A percentile compares a stretch with the other conserved stretches of the same genome.
phyloP scores from a whole-genome alignment of 2,113 vertebrate genomes.

The Theristicus caerulescens region DNA sequence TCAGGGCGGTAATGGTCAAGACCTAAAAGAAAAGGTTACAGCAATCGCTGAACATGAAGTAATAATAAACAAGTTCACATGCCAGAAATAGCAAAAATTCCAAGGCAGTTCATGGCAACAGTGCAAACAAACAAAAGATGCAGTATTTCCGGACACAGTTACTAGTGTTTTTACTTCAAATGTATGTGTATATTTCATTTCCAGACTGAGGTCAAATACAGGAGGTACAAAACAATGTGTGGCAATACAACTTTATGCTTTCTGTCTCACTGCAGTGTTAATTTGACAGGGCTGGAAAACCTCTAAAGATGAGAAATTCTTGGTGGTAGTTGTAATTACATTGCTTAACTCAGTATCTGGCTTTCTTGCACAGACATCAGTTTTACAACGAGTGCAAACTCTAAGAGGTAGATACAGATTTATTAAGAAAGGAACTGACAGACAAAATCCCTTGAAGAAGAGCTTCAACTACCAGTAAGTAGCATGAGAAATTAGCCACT shows the following conservation, averaged over 20 bases:
- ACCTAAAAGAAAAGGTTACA: constrained; percentile 75
- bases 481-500: neutral
- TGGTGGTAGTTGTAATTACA: neutral
- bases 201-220: neutral
- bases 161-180: neutral
- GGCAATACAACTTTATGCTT: neutral
- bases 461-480: neutral
- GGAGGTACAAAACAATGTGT: neutral
- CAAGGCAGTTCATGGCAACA: neutral
- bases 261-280: neutral
- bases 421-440: neutral
- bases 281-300: neutral
- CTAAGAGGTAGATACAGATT: neutral
- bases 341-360: neutral
- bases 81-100: constrained; percentile 55
- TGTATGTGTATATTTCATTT: neutral
- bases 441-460: neutral
- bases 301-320: neutral
- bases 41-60: constrained; percentile 17
- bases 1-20: constrained; percentile 97
- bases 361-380: neutral
- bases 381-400: neutral
- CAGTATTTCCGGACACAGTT: neutral
- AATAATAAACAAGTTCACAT: constrained; percentile 46
- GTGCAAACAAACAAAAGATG: constrained; percentile 7